Evolutionary conservation across 2,888 invertebrate genomes (phyloP).

Genomic region (Caenorhabditis angaria): DNA sequence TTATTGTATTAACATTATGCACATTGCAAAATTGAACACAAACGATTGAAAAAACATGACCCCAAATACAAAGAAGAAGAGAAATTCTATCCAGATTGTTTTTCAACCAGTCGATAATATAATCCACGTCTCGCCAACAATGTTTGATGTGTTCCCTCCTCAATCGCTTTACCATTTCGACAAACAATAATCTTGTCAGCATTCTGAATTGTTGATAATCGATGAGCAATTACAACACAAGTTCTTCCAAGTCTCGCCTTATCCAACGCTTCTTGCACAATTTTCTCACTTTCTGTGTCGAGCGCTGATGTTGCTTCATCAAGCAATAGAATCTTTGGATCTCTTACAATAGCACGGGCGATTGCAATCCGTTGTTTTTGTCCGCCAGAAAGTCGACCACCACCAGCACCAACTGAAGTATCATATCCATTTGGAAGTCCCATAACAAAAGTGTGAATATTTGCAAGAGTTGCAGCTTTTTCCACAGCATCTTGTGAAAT

Average conservation of each 20-base stretch:
- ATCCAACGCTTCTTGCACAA: constrained; percentile 87
- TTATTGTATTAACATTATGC: not conserved
- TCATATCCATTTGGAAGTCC: constrained; percentile 71
- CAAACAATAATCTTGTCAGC: constrained; percentile 78
- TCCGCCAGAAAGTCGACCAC: constrained; percentile 57
- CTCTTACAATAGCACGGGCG: constrained; percentile 60
- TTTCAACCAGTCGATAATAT: constrained; percentile 54
- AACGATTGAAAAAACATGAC: not conserved
- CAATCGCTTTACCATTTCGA: constrained; percentile 61
- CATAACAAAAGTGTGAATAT: constrained; percentile 73
- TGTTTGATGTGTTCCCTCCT: constrained; percentile 63
- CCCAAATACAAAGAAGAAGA: not conserved
- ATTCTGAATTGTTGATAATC: constrained; percentile 82
- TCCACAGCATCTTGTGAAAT: constrained; percentile 58
- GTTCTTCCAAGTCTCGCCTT: constrained; percentile 82
- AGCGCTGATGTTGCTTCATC: constrained; percentile 73
- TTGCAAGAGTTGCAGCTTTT: constrained; percentile 71
- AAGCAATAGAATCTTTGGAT: constrained; percentile 60
- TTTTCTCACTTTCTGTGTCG: constrained; percentile 73
- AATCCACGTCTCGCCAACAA: constrained; percentile 59
- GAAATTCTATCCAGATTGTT: constrained; percentile 28
- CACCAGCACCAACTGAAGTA: constrained; percentile 55
- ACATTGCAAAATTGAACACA: not conserved
- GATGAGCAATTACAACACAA: constrained; percentile 86
- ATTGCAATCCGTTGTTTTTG: constrained; percentile 63